A percentile compares a stretch with the other conserved stretches of the same genome.
phyloP scores from a whole-genome alignment of 2,113 vertebrate genomes.

The Oostethus manadensis region DNA sequence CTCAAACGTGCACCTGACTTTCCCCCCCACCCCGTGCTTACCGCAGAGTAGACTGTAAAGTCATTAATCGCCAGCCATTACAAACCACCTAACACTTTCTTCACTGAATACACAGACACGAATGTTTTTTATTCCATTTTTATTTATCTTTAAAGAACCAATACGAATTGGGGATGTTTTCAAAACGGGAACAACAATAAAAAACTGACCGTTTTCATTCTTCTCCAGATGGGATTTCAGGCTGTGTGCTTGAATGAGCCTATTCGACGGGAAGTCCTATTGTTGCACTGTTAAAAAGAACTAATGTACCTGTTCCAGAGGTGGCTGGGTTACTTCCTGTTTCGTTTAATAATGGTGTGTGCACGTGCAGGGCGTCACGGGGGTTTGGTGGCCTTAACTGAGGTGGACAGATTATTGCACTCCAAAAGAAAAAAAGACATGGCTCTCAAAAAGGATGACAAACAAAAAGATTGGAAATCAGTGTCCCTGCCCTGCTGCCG shows the following conservation, averaged over 20 bases:
- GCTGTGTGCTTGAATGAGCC: slow-evolving; percentile 39
- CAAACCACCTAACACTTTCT: not conserved
- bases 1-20: too few relatives aligned
- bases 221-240: slow-evolving; percentile 51
- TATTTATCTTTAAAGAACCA: slow-evolving; percentile 76
- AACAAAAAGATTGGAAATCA: slow-evolving; percentile 44
- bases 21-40: too few relatives aligned
- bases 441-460: slow-evolving; percentile 56
- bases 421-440: slow-evolving; percentile 64
- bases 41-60: not conserved
- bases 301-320: slow-evolving; percentile 61
- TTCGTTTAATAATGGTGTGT: slow-evolving; percentile 2
- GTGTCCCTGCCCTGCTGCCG: slow-evolving; percentile 56
- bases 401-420: slow-evolving; percentile 76
- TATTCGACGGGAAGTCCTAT: slow-evolving; percentile 50
- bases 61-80: not conserved
- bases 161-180: slow-evolving; percentile 72
- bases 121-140: slow-evolving; percentile 69
- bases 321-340: slow-evolving; percentile 33
- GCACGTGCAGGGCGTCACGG: slow-evolving; percentile 48
- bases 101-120: not conserved
- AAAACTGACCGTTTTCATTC: slow-evolving; percentile 63
- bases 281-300: slow-evolving; percentile 39
- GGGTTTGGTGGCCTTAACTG: slow-evolving; percentile 56
- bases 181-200: slow-evolving; percentile 72